Base-by-base conservation (phyloP, 2,797 vertebrate genomes). In the Macrochelys suwanniensis region DNA sequence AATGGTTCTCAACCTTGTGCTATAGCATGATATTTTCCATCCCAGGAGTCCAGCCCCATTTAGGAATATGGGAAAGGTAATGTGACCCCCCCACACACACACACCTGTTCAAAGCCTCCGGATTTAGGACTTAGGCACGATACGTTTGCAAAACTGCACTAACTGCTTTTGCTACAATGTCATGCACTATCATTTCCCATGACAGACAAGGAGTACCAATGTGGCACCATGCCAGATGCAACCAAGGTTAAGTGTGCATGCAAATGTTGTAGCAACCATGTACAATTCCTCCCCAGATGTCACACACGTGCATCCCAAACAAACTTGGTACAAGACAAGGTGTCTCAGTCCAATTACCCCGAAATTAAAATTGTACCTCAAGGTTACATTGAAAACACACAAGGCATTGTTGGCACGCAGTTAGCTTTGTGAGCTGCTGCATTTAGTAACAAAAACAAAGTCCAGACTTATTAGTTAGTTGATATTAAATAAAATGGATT, bases 401-500 rank as follows among this genome's bases (percentile, higher is more conserved):
- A 23, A 82, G 59, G 57, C 71, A 49, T 54, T 84, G 59, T 86
- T 84, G 96, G 84, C 49, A 68, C 21, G 49, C 21, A 77, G 79
- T 82, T 85, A 90, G 92, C 93, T 95, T 96, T 94, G 77, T 89
- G 93, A 96, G 88, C 79, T 68, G 79, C 82, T 68, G 61, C 82
- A 87, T 83, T 6, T 71, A 5, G 77, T 2, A 85, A 47, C 12
- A 59, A 56, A 42, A 84, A 57, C 90, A 92, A 88, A 97, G 87
- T 91, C 11, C 51, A 92, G 51, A 19, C 3, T 56, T 68, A 42
- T 92, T 91, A 71, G 92, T 98, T 97, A 98, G 95, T 94, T 94
- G 83, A 71, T 84, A 95, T 85, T 86, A 96, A 95, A 90, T 81
- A 94, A 84, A 56, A 57, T 42, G 45, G 13, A 90, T 81, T 94